Conservation (phyloP, 2,888 invertebrate genomes). For the Ectemnius continuus region DNA sequence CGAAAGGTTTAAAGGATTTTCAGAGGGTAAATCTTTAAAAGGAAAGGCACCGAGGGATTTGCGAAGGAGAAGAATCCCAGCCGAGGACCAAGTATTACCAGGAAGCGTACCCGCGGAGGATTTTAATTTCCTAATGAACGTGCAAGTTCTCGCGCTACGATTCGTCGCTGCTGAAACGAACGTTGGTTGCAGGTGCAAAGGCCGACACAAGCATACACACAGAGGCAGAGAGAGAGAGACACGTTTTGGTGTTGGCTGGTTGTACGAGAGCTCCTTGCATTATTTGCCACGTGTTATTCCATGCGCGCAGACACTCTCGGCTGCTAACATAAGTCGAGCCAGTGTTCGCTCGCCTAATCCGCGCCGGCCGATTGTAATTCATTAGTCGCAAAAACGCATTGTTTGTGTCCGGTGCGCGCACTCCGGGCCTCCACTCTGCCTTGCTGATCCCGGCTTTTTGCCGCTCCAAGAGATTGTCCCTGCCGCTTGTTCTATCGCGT, state of each 20-base stretch:
- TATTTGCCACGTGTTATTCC: constrained; percentile 46
- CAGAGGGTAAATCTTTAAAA: too few species aligned
- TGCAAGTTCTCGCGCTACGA: constrained; percentile 10
- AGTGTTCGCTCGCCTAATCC: constrained; percentile 46
- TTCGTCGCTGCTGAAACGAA: constrained; percentile 45
- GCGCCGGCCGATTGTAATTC: constrained; percentile 51
- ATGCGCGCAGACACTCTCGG: constrained; percentile 36
- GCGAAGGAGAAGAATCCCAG: neutral
- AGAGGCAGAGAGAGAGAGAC: too few species aligned
- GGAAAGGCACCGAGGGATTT: too few species aligned
- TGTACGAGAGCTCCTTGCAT: constrained; percentile 13
- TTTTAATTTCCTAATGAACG: constrained; percentile 22
- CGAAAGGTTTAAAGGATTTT: too few species aligned
- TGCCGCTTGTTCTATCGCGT: too few species aligned
- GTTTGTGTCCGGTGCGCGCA: constrained; percentile 10
- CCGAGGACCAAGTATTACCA: neutral
- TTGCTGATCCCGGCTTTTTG: too few species aligned
- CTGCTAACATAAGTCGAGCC: constrained; percentile 48
- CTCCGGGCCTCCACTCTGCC: too few species aligned
- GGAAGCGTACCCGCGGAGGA: neutral
- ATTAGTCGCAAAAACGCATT: constrained; percentile 49
- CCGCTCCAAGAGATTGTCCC: too few species aligned
- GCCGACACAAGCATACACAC: constrained; percentile 16
- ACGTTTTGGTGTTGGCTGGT: neutral
- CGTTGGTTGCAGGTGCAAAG: constrained; percentile 47